phyloP scores from a whole-genome alignment of 1,140 invertebrate genomes.

The Sipha flava region DNA sequence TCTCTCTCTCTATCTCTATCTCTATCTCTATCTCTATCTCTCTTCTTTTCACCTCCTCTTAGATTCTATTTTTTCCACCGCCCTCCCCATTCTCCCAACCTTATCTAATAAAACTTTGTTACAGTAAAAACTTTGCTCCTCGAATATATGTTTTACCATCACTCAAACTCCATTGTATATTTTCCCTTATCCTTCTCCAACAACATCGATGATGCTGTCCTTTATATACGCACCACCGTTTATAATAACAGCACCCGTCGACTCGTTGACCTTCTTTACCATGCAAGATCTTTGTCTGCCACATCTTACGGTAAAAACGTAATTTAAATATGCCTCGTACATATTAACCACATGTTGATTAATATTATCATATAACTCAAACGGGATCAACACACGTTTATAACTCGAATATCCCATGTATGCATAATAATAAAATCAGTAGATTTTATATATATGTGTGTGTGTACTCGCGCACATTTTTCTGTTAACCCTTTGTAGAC shows the following conservation, averaged over 20 bases:
- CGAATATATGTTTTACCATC: not conserved
- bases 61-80: too few relatives aligned
- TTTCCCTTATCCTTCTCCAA: not conserved
- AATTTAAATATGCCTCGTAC: not conserved
- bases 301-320: not conserved
- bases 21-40: too few relatives aligned
- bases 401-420: too few relatives aligned
- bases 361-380: too few relatives aligned
- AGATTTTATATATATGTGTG: too few relatives aligned
- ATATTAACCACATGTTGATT: not conserved
- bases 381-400: too few relatives aligned
- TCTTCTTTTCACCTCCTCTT: too few relatives aligned
- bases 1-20: not conserved
- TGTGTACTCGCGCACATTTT: too few relatives aligned
- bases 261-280: not conserved
- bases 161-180: not conserved
- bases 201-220: not conserved
- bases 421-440: too few relatives aligned
- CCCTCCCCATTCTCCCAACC: not conserved
- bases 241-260: not conserved
- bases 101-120: not conserved
- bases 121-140: not conserved
- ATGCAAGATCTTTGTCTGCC: not conserved
- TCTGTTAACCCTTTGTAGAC: too few relatives aligned
- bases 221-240: not conserved